A percentile compares a stretch with the other conserved stretches of the same genome.
Evolutionary conservation across 2,888 invertebrate species (phyloP).

Genomic region (Dynastes grantii): DNA sequence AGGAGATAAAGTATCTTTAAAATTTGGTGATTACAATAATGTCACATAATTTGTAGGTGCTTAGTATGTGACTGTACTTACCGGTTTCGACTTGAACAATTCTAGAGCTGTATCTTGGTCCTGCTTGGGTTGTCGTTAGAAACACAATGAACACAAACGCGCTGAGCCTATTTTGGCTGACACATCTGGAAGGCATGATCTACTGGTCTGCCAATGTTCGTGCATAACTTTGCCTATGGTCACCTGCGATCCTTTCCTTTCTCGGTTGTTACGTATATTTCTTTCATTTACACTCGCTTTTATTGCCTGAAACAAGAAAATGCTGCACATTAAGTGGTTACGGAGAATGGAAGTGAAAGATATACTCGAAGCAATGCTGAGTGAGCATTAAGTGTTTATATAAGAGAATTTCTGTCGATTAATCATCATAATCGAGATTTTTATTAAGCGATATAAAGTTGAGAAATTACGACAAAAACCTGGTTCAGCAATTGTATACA

Average conservation of each 20-base stretch:
- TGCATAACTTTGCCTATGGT: slow-evolving; percentile 63
- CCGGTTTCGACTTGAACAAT: slow-evolving; percentile 87
- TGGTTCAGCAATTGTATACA: slow-evolving; percentile 1
- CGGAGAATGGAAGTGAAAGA: no score
- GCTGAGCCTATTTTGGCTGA: slow-evolving; percentile 56
- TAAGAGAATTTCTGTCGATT: neutral
- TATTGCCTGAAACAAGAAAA: slow-evolving; percentile 35
- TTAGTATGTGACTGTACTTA: neutral
- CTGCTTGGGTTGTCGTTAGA: slow-evolving; percentile 65
- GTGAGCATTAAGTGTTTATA: neutral
- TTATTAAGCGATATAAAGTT: neutral
- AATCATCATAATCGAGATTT: neutral
- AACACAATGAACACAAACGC: slow-evolving; percentile 58
- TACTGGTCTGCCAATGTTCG: slow-evolving; percentile 60
- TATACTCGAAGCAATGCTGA: no score
- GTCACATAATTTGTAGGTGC: no score
- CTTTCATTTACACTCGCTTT: slow-evolving; percentile 11
- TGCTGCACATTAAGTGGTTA: no score
- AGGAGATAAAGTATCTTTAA: no score
- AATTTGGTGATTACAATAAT: no score
- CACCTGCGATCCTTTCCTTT: slow-evolving; percentile 29
- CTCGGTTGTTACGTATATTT: slow-evolving; percentile 1
- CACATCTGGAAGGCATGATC: slow-evolving; percentile 68
- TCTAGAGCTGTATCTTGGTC: slow-evolving; percentile 83
- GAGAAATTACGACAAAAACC: neutral